A percentile compares a stretch with the other conserved stretches of the same genome.
Conservation (phyloP, 2,113 vertebrate species). For the Neoarius graeffei region DNA sequence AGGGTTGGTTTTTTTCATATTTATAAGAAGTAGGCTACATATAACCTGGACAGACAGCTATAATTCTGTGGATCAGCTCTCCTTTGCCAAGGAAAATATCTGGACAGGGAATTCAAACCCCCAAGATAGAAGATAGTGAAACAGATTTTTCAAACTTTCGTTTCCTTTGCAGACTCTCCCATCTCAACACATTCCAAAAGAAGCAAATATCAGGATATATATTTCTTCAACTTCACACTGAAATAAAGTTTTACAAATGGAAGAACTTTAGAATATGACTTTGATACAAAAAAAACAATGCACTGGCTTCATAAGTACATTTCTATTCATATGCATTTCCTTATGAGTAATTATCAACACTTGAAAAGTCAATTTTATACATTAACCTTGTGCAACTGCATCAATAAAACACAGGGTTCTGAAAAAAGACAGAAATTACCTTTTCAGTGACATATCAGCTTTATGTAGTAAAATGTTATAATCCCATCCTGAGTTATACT, state of each 20-base stretch:
- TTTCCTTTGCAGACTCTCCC: conserved; percentile 20
- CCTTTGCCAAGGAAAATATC: conserved; percentile 52
- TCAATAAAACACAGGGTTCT: neutral
- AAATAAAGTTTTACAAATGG: neutral
- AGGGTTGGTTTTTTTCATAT: neutral
- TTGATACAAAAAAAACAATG: neutral
- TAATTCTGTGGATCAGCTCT: conserved; percentile 19
- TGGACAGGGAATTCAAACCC: conserved; percentile 27
- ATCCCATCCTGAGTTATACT: neutral
- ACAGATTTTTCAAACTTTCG: conserved; percentile 26
- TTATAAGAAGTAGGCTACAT: neutral
- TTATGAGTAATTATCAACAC: neutral
- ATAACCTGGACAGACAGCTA: neutral
- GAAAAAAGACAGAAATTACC: neutral
- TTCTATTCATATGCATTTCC: conserved; percentile 1
- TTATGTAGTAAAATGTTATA: neutral
- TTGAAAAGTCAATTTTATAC: neutral
- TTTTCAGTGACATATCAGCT: neutral
- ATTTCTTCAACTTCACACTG: neutral
- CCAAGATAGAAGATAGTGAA: conserved; percentile 41
- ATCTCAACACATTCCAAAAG: conserved; percentile 47
- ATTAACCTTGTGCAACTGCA: neutral
- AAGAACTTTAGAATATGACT: neutral
- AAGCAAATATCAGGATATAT: conserved; percentile 40
- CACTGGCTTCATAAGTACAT: neutral